Conservation (phyloP, 2,113 vertebrate genomes). For the Tautogolabrus adspersus region DNA sequence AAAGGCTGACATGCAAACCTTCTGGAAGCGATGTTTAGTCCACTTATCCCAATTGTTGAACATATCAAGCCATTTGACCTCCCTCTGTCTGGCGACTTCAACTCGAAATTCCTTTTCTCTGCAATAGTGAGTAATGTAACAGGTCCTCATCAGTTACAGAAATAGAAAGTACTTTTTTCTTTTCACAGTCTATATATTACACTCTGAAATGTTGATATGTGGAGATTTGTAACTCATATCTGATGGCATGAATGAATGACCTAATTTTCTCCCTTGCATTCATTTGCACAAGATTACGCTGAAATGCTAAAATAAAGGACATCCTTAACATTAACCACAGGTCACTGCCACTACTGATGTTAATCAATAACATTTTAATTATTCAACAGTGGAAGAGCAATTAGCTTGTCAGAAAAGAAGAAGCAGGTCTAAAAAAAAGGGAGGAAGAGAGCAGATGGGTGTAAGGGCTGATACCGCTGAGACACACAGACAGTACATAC, state of each 20-base stretch:
- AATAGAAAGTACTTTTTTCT: conserved; percentile 5
- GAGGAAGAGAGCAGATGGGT: conserved; percentile 40
- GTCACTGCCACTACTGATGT: background rate
- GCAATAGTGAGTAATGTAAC: conserved; percentile 44
- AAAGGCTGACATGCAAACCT: conserved; percentile 78
- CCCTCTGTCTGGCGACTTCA: conserved; percentile 91
- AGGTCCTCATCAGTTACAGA: background rate
- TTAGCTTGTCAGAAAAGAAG: conserved; percentile 49
- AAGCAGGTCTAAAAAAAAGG: conserved; percentile 25
- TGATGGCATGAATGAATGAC: background rate
- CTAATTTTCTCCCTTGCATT: background rate
- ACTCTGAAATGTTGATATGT: background rate
- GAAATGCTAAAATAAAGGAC: background rate
- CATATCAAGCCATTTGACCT: conserved; percentile 95
- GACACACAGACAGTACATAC: conserved; percentile 59
- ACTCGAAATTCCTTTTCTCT: conserved; percentile 87
- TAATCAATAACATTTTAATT: conserved; percentile 64
- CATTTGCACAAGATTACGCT: conserved; percentile 2
- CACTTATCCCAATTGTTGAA: conserved; percentile 94
- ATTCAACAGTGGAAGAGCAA: conserved; percentile 59
- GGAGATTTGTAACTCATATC: background rate
- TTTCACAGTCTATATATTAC: background rate
- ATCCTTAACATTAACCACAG: background rate
- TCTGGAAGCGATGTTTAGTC: conserved; percentile 90
- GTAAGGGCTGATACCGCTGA: conserved; percentile 23